A percentile compares a stretch with the other conserved stretches of the same genome.
Conservation (phyloP, 2,113 vertebrate genomes). For the Tachuris rubrigastra region DNA sequence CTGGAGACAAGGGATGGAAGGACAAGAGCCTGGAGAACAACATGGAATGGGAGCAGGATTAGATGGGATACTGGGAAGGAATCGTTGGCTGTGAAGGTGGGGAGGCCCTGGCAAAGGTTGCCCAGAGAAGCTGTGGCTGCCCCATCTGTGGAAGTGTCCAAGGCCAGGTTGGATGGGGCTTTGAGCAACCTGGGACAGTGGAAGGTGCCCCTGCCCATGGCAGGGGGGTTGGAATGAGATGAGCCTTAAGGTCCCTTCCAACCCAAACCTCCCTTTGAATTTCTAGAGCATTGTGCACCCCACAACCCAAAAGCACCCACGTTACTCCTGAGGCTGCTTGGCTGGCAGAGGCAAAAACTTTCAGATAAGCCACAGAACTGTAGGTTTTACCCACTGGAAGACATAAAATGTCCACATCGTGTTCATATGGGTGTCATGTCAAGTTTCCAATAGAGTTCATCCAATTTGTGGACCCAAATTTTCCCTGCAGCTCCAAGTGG, state of each 20-base stretch:
- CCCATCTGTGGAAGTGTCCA: not conserved
- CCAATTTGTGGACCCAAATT: not conserved
- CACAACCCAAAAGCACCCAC: not conserved
- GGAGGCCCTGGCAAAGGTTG: not conserved
- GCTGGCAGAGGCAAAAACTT: not conserved
- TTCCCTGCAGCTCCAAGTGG: not conserved
- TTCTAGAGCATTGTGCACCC: not conserved
- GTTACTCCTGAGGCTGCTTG: not conserved
- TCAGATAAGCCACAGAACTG: not conserved
- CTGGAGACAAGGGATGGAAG: not conserved
- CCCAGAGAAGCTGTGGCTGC: not conserved
- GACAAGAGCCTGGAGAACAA: not conserved
- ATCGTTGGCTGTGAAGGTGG: not conserved
- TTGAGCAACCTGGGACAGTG: rapidly evolving
- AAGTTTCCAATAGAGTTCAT: not conserved
- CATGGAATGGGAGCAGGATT: not conserved
- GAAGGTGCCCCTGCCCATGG: not conserved
- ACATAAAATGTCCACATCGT: not conserved
- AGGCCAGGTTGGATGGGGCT: rapidly evolving
- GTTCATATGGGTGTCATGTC: not conserved
- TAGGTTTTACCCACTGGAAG: not conserved
- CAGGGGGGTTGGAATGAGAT: rapidly evolving
- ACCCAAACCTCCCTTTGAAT: not conserved
- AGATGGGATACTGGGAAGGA: not conserved
- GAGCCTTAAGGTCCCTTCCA: not conserved